Conservation (phyloP, 2,797 vertebrate genomes). For the Poecilia velifera region DNA sequence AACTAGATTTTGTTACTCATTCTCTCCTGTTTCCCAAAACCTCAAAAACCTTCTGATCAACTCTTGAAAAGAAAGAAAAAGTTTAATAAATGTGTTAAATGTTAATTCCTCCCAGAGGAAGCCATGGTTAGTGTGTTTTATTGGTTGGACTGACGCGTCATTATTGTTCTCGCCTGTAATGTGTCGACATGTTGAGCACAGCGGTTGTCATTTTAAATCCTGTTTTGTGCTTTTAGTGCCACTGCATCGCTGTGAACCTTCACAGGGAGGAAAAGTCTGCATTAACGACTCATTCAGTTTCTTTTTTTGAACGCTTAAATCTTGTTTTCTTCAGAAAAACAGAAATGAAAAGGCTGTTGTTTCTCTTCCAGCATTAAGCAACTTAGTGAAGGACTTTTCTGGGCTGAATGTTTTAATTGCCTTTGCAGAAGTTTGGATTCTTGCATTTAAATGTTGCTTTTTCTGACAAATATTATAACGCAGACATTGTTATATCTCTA, state of each 20-base stretch:
- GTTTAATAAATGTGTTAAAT: conserved; percentile 56
- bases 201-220: conserved; percentile 25
- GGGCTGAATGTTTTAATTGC: conserved; percentile 9
- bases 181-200: conserved; percentile 40
- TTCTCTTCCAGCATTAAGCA: conserved; percentile 17
- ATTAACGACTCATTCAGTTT: conserved; percentile 36
- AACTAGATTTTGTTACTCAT: background rate
- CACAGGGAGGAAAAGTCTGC: conserved; percentile 29
- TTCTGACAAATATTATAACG: conserved; percentile 6
- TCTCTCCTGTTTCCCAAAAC: conserved; percentile 35
- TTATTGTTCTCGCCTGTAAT: conserved; percentile 32
- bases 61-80: conserved; percentile 33
- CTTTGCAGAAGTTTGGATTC: background rate
- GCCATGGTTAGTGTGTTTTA: conserved; percentile 49
- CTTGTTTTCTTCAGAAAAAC: conserved; percentile 33
- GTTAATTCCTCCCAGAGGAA: conserved; percentile 46
- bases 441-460: background rate
- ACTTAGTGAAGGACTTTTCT: conserved; percentile 16
- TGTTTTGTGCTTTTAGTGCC: conserved; percentile 44
- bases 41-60: conserved; percentile 26
- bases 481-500: background rate
- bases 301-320: conserved; percentile 30
- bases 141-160: conserved; percentile 56
- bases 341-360: background rate
- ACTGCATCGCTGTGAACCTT: conserved; percentile 9